phyloP scores from a whole-genome alignment of 2,113 vertebrate species.

The Pelusios castaneus region DNA sequence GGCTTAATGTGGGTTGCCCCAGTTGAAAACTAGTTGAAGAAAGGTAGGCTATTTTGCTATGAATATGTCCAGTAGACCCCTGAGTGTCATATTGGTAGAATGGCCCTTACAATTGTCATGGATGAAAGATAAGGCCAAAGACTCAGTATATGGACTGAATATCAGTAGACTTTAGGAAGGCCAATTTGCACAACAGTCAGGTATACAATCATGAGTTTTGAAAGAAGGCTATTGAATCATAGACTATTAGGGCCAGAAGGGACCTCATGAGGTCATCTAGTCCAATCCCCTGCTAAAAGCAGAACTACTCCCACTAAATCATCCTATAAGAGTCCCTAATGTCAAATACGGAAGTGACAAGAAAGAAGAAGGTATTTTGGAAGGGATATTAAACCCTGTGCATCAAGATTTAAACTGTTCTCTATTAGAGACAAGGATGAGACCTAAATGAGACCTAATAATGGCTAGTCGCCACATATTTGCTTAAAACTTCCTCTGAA shows the following conservation, averaged over 20 bases:
- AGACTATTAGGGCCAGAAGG: too few relatives aligned
- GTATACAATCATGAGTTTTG: background rate
- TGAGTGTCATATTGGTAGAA: background rate
- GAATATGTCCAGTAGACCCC: background rate
- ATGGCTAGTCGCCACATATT: background rate
- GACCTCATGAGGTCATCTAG: too few relatives aligned
- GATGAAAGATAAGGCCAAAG: background rate
- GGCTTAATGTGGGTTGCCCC: background rate
- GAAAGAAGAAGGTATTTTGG: background rate
- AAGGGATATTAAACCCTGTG: background rate
- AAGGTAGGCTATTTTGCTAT: background rate
- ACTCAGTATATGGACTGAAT: background rate
- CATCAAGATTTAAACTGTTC: background rate
- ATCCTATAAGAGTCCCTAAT: too few relatives aligned
- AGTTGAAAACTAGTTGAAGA: background rate
- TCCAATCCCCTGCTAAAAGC: too few relatives aligned
- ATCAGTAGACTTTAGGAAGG: background rate
- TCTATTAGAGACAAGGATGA: background rate
- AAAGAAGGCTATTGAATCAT: background rate
- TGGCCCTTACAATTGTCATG: background rate
- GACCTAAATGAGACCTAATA: background rate
- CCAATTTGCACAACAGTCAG: background rate
- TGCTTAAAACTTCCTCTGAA: background rate
- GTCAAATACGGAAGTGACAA: background rate
- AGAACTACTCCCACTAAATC: too few relatives aligned